Evolutionary conservation across 2,797 vertebrate species (phyloP).

Genomic region (Halcyon leucocephala): DNA sequence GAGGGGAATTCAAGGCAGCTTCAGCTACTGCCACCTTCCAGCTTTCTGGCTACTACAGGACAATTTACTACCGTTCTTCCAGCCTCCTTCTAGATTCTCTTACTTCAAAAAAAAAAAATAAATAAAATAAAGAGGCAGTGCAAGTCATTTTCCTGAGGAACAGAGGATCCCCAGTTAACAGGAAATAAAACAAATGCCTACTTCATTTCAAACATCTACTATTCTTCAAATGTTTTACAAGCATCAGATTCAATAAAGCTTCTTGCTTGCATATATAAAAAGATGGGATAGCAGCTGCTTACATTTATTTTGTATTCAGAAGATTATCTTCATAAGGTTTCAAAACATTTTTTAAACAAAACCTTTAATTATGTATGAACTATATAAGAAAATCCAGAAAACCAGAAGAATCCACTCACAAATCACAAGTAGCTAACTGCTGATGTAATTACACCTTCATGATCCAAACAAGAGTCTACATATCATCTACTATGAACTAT

Average conservation of each 20-base stretch:
- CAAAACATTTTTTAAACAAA: neutral
- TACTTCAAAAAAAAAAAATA: neutral
- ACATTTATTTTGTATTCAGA: neutral
- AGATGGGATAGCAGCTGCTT: neutral
- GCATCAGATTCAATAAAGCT: neutral
- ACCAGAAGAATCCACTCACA: neutral
- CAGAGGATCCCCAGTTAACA: neutral
- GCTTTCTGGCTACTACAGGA: neutral
- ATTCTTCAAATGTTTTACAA: neutral
- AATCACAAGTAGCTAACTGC: neutral
- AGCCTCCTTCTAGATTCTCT: neutral
- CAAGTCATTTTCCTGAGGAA: neutral
- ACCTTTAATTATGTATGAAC: neutral
- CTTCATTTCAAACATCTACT: neutral
- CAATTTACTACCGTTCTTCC: neutral
- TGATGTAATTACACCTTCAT: constrained; percentile 30
- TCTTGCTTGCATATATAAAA: neutral
- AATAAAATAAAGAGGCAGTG: neutral
- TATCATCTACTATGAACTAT: neutral
- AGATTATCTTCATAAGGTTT: neutral
- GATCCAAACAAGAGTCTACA: constrained; percentile 28
- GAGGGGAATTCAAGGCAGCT: neutral
- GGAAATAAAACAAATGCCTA: neutral
- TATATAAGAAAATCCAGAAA: constrained; percentile 28
- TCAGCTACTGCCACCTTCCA: neutral